phyloP scores from a whole-genome alignment of 2,797 vertebrate species.

The Pseudocheirus occidentalis region DNA sequence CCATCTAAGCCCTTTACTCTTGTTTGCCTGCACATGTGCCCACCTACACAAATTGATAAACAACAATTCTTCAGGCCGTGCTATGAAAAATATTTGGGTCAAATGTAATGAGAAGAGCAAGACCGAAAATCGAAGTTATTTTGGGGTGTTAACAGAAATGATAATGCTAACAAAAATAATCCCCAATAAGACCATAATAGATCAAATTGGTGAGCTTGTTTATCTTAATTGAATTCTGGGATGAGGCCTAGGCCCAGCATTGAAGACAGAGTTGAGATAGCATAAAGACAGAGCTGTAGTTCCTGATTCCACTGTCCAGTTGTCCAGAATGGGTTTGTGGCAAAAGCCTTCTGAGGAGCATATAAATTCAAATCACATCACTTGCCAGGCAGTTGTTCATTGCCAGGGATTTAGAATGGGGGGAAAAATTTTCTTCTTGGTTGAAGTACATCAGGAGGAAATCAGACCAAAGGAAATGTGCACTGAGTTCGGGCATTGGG shows the following conservation, averaged over 20 bases:
- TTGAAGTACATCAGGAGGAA: not conserved
- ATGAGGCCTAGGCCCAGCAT: not conserved
- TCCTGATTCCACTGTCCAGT: not conserved
- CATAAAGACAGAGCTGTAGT: not conserved
- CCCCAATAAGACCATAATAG: not conserved
- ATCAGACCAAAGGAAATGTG: not conserved
- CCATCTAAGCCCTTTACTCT: not conserved
- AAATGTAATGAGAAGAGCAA: not conserved
- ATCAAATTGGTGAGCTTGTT: not conserved
- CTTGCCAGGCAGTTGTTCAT: not conserved
- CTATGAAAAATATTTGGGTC: not conserved
- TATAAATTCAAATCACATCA: not conserved
- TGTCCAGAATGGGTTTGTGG: not conserved
- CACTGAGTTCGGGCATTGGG: not conserved
- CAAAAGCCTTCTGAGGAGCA: not conserved
- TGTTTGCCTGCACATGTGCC: not conserved
- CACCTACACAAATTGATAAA: not conserved
- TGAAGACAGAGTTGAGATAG: not conserved
- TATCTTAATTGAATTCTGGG: not conserved
- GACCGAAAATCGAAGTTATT: not conserved
- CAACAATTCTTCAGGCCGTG: not conserved
- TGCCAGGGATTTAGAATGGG: not conserved
- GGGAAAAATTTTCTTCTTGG: not conserved
- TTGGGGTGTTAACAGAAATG: not conserved
- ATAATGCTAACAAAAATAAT: not conserved